phyloP scores from a whole-genome alignment of 2,797 vertebrate species.

The Etheostoma perlongum region DNA sequence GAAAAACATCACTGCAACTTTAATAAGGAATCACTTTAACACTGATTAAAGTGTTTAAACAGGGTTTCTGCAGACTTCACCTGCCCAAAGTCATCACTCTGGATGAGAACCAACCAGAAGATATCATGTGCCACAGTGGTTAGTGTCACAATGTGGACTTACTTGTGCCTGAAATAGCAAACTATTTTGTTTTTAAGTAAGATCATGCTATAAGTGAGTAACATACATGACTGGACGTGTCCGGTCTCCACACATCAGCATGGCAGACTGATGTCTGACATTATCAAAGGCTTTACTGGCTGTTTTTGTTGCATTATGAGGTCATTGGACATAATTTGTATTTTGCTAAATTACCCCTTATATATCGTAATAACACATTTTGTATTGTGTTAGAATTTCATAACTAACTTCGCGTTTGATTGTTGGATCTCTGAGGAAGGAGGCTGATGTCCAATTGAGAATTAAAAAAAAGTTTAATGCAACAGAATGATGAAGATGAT shows the following conservation, averaged over 20 bases:
- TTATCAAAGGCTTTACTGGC: not conserved
- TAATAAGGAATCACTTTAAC: not conserved
- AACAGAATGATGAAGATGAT: too few relatives aligned
- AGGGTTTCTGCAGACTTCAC: not conserved
- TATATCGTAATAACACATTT: conserved; percentile 50
- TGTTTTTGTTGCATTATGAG: not conserved
- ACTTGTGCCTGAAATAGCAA: conserved; percentile 11
- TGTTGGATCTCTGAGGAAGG: too few relatives aligned
- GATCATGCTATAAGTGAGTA: not conserved
- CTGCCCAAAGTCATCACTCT: conserved; percentile 82
- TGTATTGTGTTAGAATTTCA: not conserved
- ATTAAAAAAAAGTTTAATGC: too few relatives aligned
- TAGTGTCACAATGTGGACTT: conserved; percentile 52
- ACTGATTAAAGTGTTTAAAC: not conserved
- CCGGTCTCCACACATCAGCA: not conserved
- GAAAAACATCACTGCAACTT: not conserved
- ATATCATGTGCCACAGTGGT: conserved; percentile 47
- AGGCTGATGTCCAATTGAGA: too few relatives aligned
- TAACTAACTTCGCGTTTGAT: too few relatives aligned
- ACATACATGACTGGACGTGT: not conserved
- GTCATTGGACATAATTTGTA: conserved; percentile 14
- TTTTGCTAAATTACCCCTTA: conserved; percentile 46
- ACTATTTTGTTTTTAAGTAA: not conserved
- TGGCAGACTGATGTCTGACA: not conserved
- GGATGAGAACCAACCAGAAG: conserved; percentile 56